Conservation (phyloP, 2,797 vertebrate species). For the Phalanger gymnotis region DNA sequence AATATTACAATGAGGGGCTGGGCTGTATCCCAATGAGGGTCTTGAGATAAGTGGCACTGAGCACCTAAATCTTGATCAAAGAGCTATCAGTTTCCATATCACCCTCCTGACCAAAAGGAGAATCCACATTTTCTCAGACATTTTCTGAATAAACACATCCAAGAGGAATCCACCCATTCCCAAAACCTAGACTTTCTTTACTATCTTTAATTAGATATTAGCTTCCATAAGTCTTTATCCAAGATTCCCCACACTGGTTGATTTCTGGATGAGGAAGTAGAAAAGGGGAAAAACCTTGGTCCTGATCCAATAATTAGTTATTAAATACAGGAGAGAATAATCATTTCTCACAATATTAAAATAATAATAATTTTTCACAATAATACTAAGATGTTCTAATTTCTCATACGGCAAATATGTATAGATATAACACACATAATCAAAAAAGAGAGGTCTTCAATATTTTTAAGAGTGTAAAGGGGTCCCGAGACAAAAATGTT, state of each 20-base stretch:
- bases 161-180: not conserved
- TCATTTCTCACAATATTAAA: not conserved
- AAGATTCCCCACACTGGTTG: not conserved
- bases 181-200: not conserved
- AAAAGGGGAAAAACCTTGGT: not conserved
- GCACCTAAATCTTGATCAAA: not conserved
- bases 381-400: not conserved
- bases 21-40: not conserved
- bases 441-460: not conserved
- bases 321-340: not conserved
- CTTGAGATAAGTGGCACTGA: not conserved
- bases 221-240: not conserved
- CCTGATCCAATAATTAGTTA: not conserved
- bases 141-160: not conserved
- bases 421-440: not conserved
- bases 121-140: not conserved
- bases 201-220: not conserved
- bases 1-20: not conserved
- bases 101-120: not conserved
- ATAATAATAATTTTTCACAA: not conserved
- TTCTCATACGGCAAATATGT: not conserved
- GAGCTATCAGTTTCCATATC: not conserved
- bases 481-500: not conserved
- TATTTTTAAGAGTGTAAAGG: not conserved
- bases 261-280: not conserved